phyloP scores from a whole-genome alignment of 2,113 vertebrate genomes.

The Melanerpes aurifrons region DNA sequence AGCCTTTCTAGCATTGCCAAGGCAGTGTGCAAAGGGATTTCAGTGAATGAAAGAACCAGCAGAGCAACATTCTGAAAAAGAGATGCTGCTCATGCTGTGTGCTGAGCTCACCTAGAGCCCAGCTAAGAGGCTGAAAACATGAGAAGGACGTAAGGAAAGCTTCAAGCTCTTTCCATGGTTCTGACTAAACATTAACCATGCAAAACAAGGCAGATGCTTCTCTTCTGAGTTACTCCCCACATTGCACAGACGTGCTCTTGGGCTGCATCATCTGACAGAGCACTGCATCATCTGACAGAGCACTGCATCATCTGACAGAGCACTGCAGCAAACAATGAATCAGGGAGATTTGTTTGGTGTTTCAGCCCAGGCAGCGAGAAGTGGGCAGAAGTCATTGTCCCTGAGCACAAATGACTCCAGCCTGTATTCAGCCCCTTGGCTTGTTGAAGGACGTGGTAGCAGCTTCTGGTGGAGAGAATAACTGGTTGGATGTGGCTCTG shows the following conservation, averaged over 20 bases:
- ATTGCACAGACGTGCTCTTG: background rate
- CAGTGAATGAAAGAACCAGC: background rate
- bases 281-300: too few relatives aligned
- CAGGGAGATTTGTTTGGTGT: background rate
- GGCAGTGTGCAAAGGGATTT: background rate
- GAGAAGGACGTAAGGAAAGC: background rate
- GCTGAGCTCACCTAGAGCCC: background rate
- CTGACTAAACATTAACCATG: background rate
- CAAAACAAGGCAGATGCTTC: background rate
- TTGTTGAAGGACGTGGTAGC: background rate
- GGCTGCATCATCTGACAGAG: background rate
- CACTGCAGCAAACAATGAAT: background rate
- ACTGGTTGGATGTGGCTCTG: background rate
- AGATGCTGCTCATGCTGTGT: background rate
- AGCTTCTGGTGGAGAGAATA: background rate
- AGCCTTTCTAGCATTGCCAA: background rate
- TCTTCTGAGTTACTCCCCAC: background rate
- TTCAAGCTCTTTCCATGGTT: background rate
- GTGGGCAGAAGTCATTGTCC: background rate
- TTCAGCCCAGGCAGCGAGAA: background rate
- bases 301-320: background rate
- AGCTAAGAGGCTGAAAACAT: background rate
- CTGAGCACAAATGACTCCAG: background rate
- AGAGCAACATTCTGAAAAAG: background rate
- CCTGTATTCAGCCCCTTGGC: background rate